A percentile compares a stretch with the other conserved stretches of the same genome.
Evolutionary conservation across 2,797 vertebrate genomes (phyloP).

Genomic region (Cyclopterus lumpus): DNA sequence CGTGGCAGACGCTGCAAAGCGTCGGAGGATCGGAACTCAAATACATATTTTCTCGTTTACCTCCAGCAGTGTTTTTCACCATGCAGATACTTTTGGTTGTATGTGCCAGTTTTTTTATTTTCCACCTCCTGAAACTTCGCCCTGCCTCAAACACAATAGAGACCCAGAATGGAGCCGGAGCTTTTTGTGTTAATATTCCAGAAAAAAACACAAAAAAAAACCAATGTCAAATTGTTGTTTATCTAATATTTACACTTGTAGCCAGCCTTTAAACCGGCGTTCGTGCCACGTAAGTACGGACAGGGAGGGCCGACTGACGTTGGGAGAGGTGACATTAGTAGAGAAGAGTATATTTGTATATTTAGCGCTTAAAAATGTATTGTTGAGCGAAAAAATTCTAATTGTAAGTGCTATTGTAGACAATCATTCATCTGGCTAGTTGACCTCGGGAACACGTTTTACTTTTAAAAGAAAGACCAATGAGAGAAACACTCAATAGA

Average conservation of each 20-base stretch:
- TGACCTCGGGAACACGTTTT: neutral
- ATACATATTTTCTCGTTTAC: constrained; percentile 29
- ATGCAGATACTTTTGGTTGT: constrained; percentile 46
- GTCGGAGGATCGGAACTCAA: constrained; percentile 32
- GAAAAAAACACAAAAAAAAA: neutral
- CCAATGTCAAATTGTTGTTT: neutral
- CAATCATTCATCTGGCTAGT: neutral
- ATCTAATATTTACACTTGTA: neutral
- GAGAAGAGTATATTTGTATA: neutral
- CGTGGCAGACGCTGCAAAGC: constrained; percentile 50
- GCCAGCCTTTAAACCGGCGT: neutral
- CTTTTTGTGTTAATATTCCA: neutral
- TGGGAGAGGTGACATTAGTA: neutral
- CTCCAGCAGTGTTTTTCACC: constrained; percentile 30
- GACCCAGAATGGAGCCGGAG: neutral
- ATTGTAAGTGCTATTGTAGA: constrained; percentile 56
- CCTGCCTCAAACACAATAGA: neutral
- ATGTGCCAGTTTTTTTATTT: constrained; percentile 12
- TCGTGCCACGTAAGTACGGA: neutral
- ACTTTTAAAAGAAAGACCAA: neutral
- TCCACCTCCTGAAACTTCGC: constrained; percentile 8
- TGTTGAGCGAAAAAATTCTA: constrained; percentile 23
- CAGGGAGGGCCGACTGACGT: neutral
- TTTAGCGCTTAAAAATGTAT: neutral
- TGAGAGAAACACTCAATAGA: neutral